Conservation (phyloP, 2,888 invertebrate genomes). For the Acrobasis suavella region DNA sequence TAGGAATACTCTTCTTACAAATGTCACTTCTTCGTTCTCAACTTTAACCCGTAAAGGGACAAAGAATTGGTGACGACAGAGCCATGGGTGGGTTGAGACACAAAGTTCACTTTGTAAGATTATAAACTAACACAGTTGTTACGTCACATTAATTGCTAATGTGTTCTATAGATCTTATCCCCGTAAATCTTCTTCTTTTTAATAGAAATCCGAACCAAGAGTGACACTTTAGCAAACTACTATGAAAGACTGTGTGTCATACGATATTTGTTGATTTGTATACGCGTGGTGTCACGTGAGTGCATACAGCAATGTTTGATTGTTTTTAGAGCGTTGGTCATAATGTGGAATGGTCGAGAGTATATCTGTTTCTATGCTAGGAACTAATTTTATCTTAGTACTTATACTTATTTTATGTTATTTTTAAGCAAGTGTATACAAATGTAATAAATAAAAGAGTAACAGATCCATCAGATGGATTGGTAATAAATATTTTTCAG, state of each 20-base stretch:
- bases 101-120: too few species aligned
- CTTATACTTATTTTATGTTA: neutral
- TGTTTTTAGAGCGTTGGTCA: constrained; percentile 11
- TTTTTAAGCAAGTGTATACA: neutral
- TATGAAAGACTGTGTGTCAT: neutral
- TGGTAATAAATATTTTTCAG: too few species aligned
- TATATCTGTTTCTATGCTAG: neutral
- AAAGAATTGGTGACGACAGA: too few species aligned
- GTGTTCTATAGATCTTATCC: too few species aligned
- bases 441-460: neutral
- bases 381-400: neutral
- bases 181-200: too few species aligned
- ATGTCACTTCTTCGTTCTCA: too few species aligned
- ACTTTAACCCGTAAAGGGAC: too few species aligned
- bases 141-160: too few species aligned
- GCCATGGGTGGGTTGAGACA: too few species aligned
- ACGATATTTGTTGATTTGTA: neutral
- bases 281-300: constrained; percentile 9
- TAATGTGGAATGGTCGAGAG: neutral
- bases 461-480: too few species aligned
- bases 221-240: neutral
- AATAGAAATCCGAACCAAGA: neutral
- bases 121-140: too few species aligned
- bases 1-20: too few species aligned
- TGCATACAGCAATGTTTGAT: constrained; percentile 13